These are phyloP conservation scores for Caenorhabditis sinica DNA, from an alignment of 2,888 invertebrate species.

Conservation along the genomic window DNA sequence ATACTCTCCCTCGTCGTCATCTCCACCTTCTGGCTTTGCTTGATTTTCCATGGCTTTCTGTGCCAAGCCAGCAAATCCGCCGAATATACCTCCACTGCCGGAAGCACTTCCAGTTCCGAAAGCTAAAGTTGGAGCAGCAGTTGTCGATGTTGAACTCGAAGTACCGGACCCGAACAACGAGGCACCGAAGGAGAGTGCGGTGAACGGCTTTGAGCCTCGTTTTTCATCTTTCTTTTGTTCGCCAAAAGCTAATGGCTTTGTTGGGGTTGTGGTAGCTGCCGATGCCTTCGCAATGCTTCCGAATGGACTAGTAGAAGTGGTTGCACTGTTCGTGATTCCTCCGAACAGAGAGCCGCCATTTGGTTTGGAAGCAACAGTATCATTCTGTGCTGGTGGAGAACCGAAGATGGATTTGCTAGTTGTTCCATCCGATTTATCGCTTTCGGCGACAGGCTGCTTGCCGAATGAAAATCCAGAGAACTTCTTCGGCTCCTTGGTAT, in stretches of 20 bases:
- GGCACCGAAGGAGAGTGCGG: constrained; percentile 12
- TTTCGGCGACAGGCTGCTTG: constrained; percentile 29
- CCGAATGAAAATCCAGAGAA: constrained; percentile 68
- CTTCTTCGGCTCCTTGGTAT: constrained; percentile 26
- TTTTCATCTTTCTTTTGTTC: not conserved
- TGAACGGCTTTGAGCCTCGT: constrained; percentile 16
- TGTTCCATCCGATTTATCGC: not conserved
- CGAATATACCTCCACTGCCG: constrained; percentile 9
- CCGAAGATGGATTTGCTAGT: not conserved
- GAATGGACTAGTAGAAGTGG: not conserved
- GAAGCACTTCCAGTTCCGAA: constrained; percentile 36
- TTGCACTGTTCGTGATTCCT: not conserved
- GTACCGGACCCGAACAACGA: constrained; percentile 34
- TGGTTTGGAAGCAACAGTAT: not conserved
- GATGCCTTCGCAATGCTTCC: not conserved
- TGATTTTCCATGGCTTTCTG: constrained; percentile 49
- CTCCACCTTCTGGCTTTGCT: constrained; percentile 35
- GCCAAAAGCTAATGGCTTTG: constrained; percentile 8
- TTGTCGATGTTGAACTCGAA: not conserved
- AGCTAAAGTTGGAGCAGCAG: constrained; percentile 2
- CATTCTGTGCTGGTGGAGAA: not conserved
- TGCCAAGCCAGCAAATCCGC: constrained; percentile 52
- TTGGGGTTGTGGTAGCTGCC: not conserved
- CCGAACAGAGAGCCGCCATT: constrained; percentile 10
- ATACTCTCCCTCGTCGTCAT: constrained; percentile 70